These are phyloP conservation scores for Gobiocypris rarus DNA, from an alignment of 2,113 vertebrate genomes.

Conservation along the genomic window DNA sequence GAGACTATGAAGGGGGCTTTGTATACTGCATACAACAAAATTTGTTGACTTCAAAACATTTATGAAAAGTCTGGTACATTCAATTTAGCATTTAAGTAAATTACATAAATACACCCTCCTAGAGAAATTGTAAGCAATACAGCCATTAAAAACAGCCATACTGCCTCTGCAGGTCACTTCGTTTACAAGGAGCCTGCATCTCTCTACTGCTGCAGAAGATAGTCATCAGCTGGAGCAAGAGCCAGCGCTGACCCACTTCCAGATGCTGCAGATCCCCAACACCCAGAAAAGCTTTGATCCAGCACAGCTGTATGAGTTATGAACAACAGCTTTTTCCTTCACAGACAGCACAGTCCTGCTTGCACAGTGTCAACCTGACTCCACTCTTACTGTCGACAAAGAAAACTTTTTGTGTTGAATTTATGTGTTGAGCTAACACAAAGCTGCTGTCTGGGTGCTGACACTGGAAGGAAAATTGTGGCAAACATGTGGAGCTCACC, in stretches of 20 bases:
- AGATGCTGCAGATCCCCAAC: conserved; percentile 50
- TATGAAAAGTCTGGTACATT: background rate
- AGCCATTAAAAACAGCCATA: background rate
- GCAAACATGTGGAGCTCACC: background rate
- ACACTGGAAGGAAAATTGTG: background rate
- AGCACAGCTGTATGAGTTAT: conserved; percentile 54
- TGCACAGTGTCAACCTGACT: conserved; percentile 13
- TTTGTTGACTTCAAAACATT: background rate
- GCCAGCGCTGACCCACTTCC: conserved; percentile 51
- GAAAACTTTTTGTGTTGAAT: conserved; percentile 28
- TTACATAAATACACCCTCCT: background rate
- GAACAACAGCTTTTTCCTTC: conserved; percentile 36
- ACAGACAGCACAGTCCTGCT: conserved; percentile 12
- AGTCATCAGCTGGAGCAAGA: conserved; percentile 17
- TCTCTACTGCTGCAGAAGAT: conserved; percentile 1
- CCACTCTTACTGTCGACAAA: conserved; percentile 14
- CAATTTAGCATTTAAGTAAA: background rate
- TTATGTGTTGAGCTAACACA: conserved; percentile 35
- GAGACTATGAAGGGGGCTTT: too few species aligned
- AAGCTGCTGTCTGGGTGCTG: conserved; percentile 10
- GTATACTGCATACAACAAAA: background rate
- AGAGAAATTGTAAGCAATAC: background rate
- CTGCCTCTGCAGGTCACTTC: background rate
- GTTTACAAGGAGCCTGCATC: conserved; percentile 7
- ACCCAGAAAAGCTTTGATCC: conserved; percentile 52